Base-by-base conservation (phyloP, 2,797 vertebrate species). In the Thaleichthys pacificus region DNA sequence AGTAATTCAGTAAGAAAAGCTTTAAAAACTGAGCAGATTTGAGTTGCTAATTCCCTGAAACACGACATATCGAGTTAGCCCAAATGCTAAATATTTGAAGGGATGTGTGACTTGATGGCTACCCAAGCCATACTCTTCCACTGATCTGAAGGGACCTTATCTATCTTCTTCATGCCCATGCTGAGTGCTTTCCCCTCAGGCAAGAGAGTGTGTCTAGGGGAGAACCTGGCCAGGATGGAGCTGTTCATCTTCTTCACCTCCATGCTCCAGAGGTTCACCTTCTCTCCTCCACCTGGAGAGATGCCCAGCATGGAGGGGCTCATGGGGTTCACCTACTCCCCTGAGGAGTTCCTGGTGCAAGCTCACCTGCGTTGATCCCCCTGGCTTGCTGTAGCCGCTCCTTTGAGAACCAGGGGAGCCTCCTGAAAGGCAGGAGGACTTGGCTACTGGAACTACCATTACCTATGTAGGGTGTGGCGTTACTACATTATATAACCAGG, bases 231-330 rank as follows among this genome's bases (percentile, higher is more conserved):
- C 77, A 88, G 71, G 71, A 86, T 82, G 57, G 93, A 94, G 76
- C 81, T 94, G 1, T 93, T 89, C 69, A 80, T 90, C 57, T 73
- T 88, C 71, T 89, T 85, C 79, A 79, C 84, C 17, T 89, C 86
- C 60, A 82, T 96, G 61, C 63, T 95, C 66, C 93, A 95, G 88
- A 91, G 84, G n/a, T 95, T 95, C 83, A 92, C 90, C 64, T 89
- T 96, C 87, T 90, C 77, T 32, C 61, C 84, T 3, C 89, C 92
- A 0, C 67, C 60, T 0, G 86, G 78, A 15, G 83, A 88, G 57
- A 77, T 78, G 0, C 80, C 63, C 12, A 81, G 1, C 54, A n/a
- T 87, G 5, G 51, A 56, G 17, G 19, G 51, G 1, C 15, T 56
- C 15, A 17, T 56, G 51, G 51, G 51, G 4, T 56, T 56, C 51